Evolutionary conservation across 1,140 invertebrate species (phyloP), one percentile per base, ranked within the genome.

Genomic region (Temnothorax curvispinosus): DNA sequence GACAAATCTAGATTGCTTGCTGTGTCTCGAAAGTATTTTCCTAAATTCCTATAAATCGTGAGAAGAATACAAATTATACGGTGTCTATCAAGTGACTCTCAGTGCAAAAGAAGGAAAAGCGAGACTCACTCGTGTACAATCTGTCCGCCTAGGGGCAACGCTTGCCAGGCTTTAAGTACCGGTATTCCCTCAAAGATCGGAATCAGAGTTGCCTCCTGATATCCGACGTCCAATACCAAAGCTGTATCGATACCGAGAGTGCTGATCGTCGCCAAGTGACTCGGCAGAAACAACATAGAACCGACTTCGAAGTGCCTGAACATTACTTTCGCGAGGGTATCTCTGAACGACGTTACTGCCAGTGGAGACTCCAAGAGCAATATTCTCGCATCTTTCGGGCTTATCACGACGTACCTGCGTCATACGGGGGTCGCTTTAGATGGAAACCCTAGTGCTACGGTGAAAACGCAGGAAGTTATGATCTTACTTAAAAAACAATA

Each of bases 281-380:
- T 96, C 9, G 98, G 98, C 3, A 97, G 96, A 94, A 98, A 97
- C 80, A 98, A 93, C 64, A 95, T 88, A 41, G 95, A 94, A 65
- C 94, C 96, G 91, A 99, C 98, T 97, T 99, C 98, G 96, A 98
- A 99, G 94, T 99, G 98, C 62, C 96, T 96, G 93, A 99, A 99
- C 11, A 99, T 96, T 18, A 99, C 98, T 95, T 98, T 98, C 0
- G 98, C 98, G 2, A 99, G 94, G 1, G 97, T 98, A 89, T 99
- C 97, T 90, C 98, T 96, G 89, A 99, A 98, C 60, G 97, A 93
- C 2, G 98, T 98, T 0, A 98, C 97, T 54, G 97, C 97, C 32
- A 99, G 96, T 5, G 99, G 95, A 50, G 98, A 99, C 95, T 99
- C 99, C 47, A 99, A 97, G 67, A 99, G 96, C 0, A 99, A 97